phyloP scores from a whole-genome alignment of 2,113 vertebrate species.

The Ondatra zibethicus region DNA sequence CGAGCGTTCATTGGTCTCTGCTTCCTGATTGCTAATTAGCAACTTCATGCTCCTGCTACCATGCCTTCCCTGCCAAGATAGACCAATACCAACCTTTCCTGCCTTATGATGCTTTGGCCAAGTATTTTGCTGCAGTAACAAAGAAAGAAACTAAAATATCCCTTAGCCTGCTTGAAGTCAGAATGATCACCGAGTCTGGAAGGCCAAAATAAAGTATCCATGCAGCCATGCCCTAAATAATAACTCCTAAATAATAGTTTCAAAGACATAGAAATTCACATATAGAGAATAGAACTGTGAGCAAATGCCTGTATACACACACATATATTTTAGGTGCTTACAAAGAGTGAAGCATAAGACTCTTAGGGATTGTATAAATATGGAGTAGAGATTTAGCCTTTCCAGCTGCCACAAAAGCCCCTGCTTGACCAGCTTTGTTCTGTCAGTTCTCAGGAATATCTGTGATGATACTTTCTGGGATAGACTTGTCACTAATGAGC shows the following conservation, averaged over 20 bases:
- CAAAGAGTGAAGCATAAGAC: background rate
- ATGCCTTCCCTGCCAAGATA: too few species aligned
- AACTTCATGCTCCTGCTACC: background rate
- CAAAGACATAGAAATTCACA: background rate
- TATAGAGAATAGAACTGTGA: background rate
- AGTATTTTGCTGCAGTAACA: background rate
- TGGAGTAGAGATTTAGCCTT: background rate
- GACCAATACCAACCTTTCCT: background rate
- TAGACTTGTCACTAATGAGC: background rate
- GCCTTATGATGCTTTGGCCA: background rate
- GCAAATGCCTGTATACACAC: background rate
- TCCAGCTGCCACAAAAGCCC: background rate
- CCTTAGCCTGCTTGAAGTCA: background rate
- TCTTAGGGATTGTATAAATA: background rate
- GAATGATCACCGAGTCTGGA: background rate
- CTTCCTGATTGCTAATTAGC: too few species aligned
- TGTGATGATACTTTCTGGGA: conserved; percentile 23
- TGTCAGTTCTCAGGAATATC: background rate
- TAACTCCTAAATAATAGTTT: background rate
- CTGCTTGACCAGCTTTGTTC: background rate
- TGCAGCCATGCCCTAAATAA: background rate
- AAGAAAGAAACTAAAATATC: background rate
- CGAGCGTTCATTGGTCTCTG: background rate
- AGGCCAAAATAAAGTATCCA: background rate
- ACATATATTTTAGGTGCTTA: background rate